Evolutionary conservation across 2,113 vertebrate genomes (phyloP), one percentile per base, ranked within the genome.

Genomic region (Hemiprocne comata): DNA sequence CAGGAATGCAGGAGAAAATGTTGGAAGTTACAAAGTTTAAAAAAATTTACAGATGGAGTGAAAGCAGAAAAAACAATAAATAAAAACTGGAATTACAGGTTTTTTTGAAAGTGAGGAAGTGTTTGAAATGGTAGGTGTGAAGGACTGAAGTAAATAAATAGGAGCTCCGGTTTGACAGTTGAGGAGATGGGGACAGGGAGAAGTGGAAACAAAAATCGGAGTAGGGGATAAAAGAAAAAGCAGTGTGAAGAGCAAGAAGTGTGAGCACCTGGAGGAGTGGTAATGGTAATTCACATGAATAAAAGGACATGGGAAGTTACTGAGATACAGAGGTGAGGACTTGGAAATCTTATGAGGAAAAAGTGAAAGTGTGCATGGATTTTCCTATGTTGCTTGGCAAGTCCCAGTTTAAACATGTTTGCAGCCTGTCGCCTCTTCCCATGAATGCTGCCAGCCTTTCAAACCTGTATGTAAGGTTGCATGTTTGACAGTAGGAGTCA

Each of bases 381-480:
- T 31, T 40, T 33, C 21, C 57, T 29, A 8, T 1, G 2, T 60
- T 40, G 44, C 24, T n/a, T 16, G 50, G 8, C 50, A 64, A 42
- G 33, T 57, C 44, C 23, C 29, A 18, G 12, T 82, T 69, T 55
- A 67, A 38, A 33, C 17, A 2, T 2, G 15, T 48, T 29, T 50
- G 19, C 0, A 0, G 34, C 6, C 26, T 10, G n/a, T 48, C 23
- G 20, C 29, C 33, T 46, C 17, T 26, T 62, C 21, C 84, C 8
- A 3, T 17, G 26, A 25, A 3, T 0, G 0, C 38, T 40, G 48
- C 26, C 13, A 20, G 61, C 31, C 19, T 50, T 76, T 81, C 21
- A 74, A 23, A 44, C 0, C 1, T 13, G 7, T 33, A 7, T 1
- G 0, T 58, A 15, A 31, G 25, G 25, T 8, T 36, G 64, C 33